phyloP scores from a whole-genome alignment of 2,888 invertebrate genomes.

The Drosophila lacicola region DNA sequence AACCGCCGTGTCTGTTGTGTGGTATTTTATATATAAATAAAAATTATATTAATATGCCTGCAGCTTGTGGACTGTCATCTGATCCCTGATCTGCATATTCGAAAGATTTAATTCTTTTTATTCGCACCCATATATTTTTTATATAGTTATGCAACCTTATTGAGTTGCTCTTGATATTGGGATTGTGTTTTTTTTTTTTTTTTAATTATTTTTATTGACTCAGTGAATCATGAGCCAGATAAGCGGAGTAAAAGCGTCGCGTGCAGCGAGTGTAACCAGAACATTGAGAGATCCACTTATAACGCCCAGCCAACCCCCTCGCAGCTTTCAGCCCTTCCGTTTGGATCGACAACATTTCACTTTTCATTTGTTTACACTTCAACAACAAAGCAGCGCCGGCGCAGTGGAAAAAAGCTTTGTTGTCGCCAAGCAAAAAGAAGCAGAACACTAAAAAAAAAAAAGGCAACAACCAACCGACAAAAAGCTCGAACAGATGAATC shows the following conservation, averaged over 20 bases:
- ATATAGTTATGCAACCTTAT: conserved; percentile 10
- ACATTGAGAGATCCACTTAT: conserved; percentile 20
- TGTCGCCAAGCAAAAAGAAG: conserved; percentile 1
- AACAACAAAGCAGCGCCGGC: conserved; percentile 47
- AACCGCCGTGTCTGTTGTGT: too few species aligned
- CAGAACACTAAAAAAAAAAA: conserved; percentile 9
- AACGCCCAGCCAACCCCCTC: not conserved
- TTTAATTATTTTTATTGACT: conserved; percentile 8
- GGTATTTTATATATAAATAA: too few species aligned
- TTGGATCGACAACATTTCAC: conserved; percentile 59
- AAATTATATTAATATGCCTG: too few species aligned
- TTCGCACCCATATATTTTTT: conserved; percentile 2
- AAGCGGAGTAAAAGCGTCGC: conserved; percentile 38
- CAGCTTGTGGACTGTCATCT: conserved; percentile 2
- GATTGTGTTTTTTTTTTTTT: conserved; percentile 3
- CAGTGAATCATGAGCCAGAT: conserved; percentile 26
- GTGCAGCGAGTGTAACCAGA: conserved; percentile 48
- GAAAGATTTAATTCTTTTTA: conserved; percentile 1
- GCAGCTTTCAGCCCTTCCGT: conserved; percentile 9
- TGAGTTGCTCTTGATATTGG: conserved; percentile 15
- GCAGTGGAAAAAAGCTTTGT: conserved; percentile 63
- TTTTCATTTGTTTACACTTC: conserved; percentile 42
- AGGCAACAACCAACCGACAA: conserved; percentile 9
- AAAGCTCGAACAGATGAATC: conserved; percentile 62
- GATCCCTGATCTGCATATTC: not conserved